Evolutionary conservation across 1,140 invertebrate species (phyloP), one percentile per base, ranked within the genome.

Genomic region (Drosophila bifasciata): DNA sequence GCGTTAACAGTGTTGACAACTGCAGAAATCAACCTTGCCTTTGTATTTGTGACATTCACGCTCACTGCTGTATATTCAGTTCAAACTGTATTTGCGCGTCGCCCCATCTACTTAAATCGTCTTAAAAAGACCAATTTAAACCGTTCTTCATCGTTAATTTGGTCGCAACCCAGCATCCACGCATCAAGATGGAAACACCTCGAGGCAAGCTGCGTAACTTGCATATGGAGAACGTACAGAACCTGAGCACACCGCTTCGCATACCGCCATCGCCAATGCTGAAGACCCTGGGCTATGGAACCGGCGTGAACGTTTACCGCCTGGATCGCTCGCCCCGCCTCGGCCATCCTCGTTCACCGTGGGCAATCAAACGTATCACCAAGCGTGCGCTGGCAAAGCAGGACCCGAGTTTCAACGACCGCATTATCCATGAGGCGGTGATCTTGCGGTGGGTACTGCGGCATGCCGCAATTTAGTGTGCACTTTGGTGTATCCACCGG

Each of bases 291-390:
- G 74, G 89, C 68, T 73, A 81, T 79, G 85, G 91, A 60, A 79
- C 78, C 95, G 96, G 96, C 58, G 94, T 97, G 19, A 94, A 93
- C 67, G 96, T 97, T 5, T 96, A 95, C 91, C 94, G 95, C 63
- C 85, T 97, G 66, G 93, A 96, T 60, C 92, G 96, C 73, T 95
- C 95, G 0, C 95, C 95, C 1, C 92, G 92, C 76, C 92, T 93
- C 5, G 94, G 94, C 32, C 93, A 94, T 73, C 91, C 93, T 2
- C 91, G 93, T 43, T 97, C 96, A 2, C 96, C 96, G 1, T 97
- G 96, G 96, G 96, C 96, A 4, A 92, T 97, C 1, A 97, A 97
- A 81, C 95, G 93, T 79, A 11, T 93, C 84, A 80, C 91, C 64
- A 84, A 92, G 52, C 91, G 92, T 45, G 56, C 60, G 11, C 50